Evolutionary conservation across 2,888 invertebrate genomes (phyloP), one percentile per base, ranked within the genome.

Genomic region (Drosophila merina): DNA sequence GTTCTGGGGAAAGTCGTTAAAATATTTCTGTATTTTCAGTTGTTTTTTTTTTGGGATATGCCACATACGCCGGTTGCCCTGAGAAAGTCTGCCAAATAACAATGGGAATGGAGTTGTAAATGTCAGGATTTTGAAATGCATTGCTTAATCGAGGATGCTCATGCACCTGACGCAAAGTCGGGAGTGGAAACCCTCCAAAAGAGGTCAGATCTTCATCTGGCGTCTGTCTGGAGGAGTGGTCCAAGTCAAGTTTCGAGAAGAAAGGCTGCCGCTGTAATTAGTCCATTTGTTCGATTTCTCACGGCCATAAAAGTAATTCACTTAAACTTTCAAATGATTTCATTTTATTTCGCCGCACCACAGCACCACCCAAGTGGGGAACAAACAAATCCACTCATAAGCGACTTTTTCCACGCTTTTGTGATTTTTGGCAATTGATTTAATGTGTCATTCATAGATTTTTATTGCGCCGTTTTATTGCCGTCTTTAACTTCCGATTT

Each of bases 371-470:
- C 75, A 83, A 73, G 78, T 57, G 70, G 57, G 31, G 70, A 45
- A 38, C 10, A 33, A 36, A 36, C 59, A 70, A 78, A 75, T 83
- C 74, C 71, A 78, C 79, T 78, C 75, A 78, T 76, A 70, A 75
- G 68, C 70, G 66, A 63, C 63, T 68, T 76, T 76, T 77, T 66
- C 66, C 68, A 67, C 66, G 80, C 79, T 84, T 86, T 88, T 86
- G 81, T 88, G 90, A 89, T 90, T 91, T 91, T 91, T 88, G 91
- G 86, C 92, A 89, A 91, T 91, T 91, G 91, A 91, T 91, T 91
- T 91, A 91, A 91, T 91, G 91, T 91, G 92, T 91, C 91, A 91
- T 91, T 91, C 91, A 90, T 90, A 91, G 89, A 90, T 91, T 91
- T 91, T 92, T 91, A 91, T 92, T 90, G 89, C 89, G 85, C 75